Evolutionary conservation across 2,113 vertebrate species (phyloP).

Genomic region (Protobothrops mucrosquamatus): DNA sequence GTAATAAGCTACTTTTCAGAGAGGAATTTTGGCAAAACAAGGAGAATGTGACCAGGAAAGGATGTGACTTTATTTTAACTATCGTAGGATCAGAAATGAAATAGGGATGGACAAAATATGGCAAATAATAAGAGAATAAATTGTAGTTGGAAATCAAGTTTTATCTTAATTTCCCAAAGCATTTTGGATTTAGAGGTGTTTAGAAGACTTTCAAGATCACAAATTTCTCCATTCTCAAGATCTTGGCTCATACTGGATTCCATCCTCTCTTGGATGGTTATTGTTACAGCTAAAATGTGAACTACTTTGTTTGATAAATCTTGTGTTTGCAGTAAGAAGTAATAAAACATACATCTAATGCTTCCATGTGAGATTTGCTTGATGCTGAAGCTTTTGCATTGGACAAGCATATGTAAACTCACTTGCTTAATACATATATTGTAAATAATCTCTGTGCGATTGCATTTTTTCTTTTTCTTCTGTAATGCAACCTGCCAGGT

Average conservation of each 20-base stretch:
- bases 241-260: background rate
- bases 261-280: background rate
- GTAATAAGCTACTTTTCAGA: background rate
- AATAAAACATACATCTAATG: background rate
- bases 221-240: background rate
- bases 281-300: background rate
- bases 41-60: background rate
- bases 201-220: background rate
- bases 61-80: background rate
- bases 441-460: background rate
- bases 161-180: background rate
- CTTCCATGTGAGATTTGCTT: background rate
- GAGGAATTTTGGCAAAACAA: background rate
- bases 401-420: background rate
- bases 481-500: background rate
- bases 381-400: background rate
- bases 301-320: background rate
- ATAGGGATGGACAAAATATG: background rate
- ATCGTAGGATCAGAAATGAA: background rate
- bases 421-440: background rate
- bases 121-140: background rate
- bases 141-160: background rate
- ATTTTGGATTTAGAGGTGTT: background rate
- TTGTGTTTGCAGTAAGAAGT: background rate
- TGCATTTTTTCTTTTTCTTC: background rate